These are phyloP conservation scores for Callyntrura guangdongensis DNA, from an alignment of 2,888 invertebrate species.

Conservation along the genomic window DNA sequence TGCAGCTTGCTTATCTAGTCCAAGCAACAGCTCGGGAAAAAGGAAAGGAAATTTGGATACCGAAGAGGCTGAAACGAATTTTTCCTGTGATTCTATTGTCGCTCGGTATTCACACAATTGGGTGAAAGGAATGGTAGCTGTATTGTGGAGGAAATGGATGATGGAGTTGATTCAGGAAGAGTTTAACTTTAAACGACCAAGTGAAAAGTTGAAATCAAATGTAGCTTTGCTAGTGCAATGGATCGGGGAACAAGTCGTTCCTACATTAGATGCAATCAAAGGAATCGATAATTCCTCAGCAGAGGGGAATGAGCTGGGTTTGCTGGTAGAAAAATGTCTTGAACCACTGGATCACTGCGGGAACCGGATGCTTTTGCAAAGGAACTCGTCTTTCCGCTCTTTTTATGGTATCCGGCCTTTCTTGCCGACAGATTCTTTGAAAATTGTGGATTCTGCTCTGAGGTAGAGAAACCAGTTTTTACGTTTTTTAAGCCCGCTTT, in stretches of 20 bases:
- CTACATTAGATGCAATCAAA: conserved; percentile 71
- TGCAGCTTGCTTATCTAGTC: conserved; percentile 53
- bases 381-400: conserved; percentile 76
- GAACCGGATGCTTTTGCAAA: conserved; percentile 76
- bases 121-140: conserved; percentile 79
- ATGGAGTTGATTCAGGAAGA: conserved; percentile 66
- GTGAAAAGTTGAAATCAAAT: conserved; percentile 83
- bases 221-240: conserved; percentile 81
- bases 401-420: conserved; percentile 78
- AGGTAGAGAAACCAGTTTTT: conserved; percentile 55
- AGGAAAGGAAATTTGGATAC: not conserved
- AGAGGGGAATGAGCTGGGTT: conserved; percentile 63
- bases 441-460: conserved; percentile 60
- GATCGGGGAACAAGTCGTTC: conserved; percentile 80
- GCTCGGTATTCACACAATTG: conserved; percentile 77
- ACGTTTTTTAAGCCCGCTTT: not conserved
- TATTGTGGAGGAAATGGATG: conserved; percentile 81
- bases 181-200: conserved; percentile 74
- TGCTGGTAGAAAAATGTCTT: conserved; percentile 75
- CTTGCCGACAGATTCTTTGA: conserved; percentile 65
- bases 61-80: not conserved
- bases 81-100: conserved; percentile 57
- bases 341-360: conserved; percentile 74
- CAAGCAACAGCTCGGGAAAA: not conserved
- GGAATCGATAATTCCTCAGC: conserved; percentile 50